Evolutionary conservation across 2,113 vertebrate species (phyloP).

Genomic region (Buteo buteo): DNA sequence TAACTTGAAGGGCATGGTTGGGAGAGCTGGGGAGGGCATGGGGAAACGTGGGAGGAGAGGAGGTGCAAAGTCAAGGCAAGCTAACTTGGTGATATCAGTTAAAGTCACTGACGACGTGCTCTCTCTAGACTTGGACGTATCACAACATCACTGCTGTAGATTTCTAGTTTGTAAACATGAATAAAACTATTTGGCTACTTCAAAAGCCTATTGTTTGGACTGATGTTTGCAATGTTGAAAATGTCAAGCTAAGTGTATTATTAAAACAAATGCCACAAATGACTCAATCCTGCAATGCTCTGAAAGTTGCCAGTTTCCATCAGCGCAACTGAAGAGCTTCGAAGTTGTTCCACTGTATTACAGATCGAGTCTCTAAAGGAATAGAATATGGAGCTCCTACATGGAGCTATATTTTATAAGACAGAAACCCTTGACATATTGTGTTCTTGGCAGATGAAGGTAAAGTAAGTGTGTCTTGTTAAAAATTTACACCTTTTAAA

Average conservation of each 20-base stretch:
- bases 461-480: neutral
- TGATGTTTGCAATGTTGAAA: neutral
- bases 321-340: neutral
- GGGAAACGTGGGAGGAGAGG: neutral
- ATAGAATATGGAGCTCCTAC: neutral
- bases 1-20: neutral
- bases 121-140: neutral
- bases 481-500: neutral
- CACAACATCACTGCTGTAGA: neutral
- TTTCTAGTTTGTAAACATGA: neutral
- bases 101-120: rapidly evolving
- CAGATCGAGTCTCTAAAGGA: neutral
- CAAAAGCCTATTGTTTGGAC: neutral
- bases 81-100: neutral
- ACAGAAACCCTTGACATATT: neutral
- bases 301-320: neutral
- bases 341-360: neutral
- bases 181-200: neutral
- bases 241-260: neutral
- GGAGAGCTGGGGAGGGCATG: neutral
- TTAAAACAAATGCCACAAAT: neutral
- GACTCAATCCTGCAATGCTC: neutral
- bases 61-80: neutral
- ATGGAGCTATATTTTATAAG: neutral
- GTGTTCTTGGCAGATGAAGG: neutral